These are phyloP conservation scores for Margarornis squamiger DNA, from an alignment of 2,797 vertebrate species.

Conservation along the genomic window DNA sequence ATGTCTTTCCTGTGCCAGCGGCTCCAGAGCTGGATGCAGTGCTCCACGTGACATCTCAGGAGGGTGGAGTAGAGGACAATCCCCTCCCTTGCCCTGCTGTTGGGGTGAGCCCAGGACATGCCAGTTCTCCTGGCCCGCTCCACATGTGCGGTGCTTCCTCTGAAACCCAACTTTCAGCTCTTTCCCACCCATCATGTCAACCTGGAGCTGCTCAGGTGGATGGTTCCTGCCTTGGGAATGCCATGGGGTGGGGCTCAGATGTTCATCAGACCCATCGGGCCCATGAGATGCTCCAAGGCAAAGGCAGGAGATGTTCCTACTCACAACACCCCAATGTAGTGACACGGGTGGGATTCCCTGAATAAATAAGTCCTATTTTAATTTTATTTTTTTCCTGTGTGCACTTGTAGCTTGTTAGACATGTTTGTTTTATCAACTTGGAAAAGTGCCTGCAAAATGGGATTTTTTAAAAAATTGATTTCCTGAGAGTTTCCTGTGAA, in stretches of 20 bases:
- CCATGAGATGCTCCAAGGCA: rapidly evolving
- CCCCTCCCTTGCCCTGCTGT: not conserved
- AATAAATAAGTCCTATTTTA: not conserved
- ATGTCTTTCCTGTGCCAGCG: not conserved
- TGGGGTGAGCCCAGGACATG: not conserved
- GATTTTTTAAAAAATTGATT: constrained; percentile 42
- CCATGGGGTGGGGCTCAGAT: not conserved
- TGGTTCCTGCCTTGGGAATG: not conserved
- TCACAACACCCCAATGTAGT: not conserved
- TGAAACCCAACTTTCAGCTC: not conserved
- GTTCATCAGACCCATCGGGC: not conserved
- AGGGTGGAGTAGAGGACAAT: not conserved
- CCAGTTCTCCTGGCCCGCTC: rapidly evolving
- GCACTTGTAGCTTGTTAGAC: not conserved
- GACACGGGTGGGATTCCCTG: not conserved
- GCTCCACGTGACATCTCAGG: not conserved
- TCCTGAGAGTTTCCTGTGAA: constrained; percentile 76
- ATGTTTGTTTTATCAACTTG: constrained; percentile 42
- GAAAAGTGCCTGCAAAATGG: not conserved
- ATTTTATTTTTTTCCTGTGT: rapidly evolving
- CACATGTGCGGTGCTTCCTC: rapidly evolving
- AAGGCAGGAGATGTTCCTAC: not conserved
- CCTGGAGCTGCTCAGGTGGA: not conserved
- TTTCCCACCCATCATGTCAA: rapidly evolving
- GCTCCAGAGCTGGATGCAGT: too few species aligned